Evolutionary conservation across 2,888 invertebrate species (phyloP).

Genomic region (Chrysotoxum bicinctum): DNA sequence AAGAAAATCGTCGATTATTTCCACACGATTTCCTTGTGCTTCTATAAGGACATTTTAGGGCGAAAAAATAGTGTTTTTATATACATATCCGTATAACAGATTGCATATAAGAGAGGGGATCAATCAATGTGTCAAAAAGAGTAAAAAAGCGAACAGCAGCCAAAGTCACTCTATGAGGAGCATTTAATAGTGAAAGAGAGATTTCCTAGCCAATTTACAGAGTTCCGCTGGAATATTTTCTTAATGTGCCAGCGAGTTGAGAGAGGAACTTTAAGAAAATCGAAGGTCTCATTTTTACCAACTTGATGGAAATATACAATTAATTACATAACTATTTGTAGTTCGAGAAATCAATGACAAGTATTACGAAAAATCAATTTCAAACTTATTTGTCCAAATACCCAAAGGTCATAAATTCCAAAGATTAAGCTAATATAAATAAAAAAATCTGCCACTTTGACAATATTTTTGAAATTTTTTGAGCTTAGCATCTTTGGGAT

Average conservation of each 20-base stretch:
- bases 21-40: constrained; percentile 72
- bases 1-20: constrained; percentile 73
- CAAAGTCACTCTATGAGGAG: not conserved
- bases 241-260: not conserved
- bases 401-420: too few relatives aligned
- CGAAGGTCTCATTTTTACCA: too few relatives aligned
- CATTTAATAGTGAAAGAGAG: not conserved
- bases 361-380: too few relatives aligned
- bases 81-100: constrained; percentile 44
- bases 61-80: constrained; percentile 23
- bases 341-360: too few relatives aligned
- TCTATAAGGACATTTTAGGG: constrained; percentile 53
- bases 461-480: too few relatives aligned
- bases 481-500: too few relatives aligned
- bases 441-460: too few relatives aligned
- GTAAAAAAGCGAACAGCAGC: constrained; percentile 72
- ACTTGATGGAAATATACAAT: too few relatives aligned
- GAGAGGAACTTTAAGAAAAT: not conserved
- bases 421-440: too few relatives aligned
- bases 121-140: constrained; percentile 77
- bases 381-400: too few relatives aligned
- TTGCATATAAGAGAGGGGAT: constrained; percentile 74
- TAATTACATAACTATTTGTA: too few relatives aligned
- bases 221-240: not conserved
- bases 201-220: constrained; percentile 26